phyloP scores from a whole-genome alignment of 2,888 invertebrate genomes.

The Bombylius discolor region DNA sequence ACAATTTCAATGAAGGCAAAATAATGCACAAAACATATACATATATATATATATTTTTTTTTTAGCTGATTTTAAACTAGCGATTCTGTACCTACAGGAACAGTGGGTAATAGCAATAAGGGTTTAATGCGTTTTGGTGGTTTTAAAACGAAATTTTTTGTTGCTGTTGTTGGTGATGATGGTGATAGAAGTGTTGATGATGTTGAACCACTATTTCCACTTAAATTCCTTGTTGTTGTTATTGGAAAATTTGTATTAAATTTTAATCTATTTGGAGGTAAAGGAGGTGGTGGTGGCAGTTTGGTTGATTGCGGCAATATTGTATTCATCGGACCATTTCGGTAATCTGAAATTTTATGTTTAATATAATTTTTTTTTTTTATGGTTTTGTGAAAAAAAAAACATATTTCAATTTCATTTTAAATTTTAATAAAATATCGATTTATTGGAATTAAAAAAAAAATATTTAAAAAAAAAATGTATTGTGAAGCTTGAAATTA shows the following conservation, averaged over 20 bases:
- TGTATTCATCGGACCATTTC: slow-evolving; percentile 33
- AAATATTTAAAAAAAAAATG: no score
- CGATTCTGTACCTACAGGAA: background rate
- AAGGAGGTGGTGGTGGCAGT: slow-evolving; percentile 13
- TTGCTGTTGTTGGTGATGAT: background rate
- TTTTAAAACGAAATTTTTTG: slow-evolving; percentile 3
- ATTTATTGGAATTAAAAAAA: no score
- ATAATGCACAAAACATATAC: no score
- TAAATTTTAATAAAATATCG: no score
- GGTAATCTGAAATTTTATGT: slow-evolving; percentile 32
- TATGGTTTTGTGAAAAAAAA: no score
- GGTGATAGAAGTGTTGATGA: background rate
- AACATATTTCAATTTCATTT: no score
- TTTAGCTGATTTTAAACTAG: background rate
- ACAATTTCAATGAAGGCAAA: no score
- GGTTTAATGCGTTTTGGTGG: slow-evolving; percentile 7
- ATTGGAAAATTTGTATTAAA: background rate
- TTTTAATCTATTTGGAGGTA: background rate
- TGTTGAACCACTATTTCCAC: background rate
- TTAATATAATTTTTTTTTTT: no score
- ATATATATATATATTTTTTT: no score
- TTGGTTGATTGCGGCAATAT: slow-evolving; percentile 18
- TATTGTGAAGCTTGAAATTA: no score
- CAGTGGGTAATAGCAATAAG: slow-evolving; percentile 3
- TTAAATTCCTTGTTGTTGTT: background rate